Conservation (phyloP, 2,797 vertebrate genomes). For the Enteromius radiatus region DNA sequence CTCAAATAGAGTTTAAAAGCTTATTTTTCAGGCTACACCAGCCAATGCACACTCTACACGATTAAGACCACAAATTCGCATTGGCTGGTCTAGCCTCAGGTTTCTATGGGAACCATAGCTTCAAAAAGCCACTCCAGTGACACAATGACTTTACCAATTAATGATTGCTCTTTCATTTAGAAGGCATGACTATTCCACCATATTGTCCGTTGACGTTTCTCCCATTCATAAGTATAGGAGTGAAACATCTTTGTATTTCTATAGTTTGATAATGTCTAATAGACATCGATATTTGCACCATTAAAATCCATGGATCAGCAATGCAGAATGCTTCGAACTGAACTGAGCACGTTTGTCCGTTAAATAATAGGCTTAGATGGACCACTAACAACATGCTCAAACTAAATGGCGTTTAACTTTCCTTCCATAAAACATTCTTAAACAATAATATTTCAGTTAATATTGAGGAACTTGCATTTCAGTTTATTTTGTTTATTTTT, state of each 20-base stretch:
- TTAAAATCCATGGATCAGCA: background rate
- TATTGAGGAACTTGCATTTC: background rate
- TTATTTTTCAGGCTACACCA: background rate
- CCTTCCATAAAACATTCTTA: background rate
- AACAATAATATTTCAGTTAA: background rate
- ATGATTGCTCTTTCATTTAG: background rate
- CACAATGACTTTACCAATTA: background rate
- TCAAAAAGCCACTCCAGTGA: background rate
- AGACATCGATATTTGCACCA: background rate
- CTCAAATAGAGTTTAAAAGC: background rate
- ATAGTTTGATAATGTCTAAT: background rate
- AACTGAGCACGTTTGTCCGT: background rate
- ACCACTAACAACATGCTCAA: background rate
- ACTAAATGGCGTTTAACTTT: background rate
- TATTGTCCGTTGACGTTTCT: background rate
- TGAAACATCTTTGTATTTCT: background rate
- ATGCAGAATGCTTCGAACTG: background rate
- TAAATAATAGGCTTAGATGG: background rate
- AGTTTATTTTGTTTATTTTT: background rate
- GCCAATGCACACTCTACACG: background rate
- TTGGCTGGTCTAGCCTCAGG: background rate
- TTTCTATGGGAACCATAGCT: background rate
- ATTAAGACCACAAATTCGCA: background rate
- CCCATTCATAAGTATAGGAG: background rate
- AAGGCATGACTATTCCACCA: background rate